phyloP scores from a whole-genome alignment of 2,888 invertebrate genomes.

The Ichneumoninae sp. region DNA sequence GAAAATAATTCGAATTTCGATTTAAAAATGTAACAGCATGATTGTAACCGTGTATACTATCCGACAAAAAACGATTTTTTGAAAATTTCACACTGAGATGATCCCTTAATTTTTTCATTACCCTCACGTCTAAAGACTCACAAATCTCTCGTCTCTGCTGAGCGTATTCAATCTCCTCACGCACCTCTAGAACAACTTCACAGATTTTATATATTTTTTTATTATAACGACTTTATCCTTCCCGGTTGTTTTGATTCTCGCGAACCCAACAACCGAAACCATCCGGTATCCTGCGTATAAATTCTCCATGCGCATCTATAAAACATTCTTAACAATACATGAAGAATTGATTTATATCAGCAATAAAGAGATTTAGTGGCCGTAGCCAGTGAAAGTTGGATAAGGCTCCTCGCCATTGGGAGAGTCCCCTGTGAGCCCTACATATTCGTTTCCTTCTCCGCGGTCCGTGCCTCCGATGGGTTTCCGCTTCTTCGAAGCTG shows the following conservation, averaged over 20 bases:
- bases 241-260: background rate
- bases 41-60: no score
- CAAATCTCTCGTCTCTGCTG: no score
- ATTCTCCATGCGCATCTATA: constrained; percentile 15
- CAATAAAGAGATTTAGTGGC: constrained; percentile 60
- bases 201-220: background rate
- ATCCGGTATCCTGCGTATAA: background rate
- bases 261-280: background rate
- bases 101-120: background rate
- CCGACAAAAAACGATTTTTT: no score
- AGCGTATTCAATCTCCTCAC: background rate
- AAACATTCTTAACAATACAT: constrained; percentile 28
- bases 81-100: no score
- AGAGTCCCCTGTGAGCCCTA: constrained; percentile 58
- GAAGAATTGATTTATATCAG: constrained; percentile 55
- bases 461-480: constrained; percentile 19
- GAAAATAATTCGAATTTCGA: no score
- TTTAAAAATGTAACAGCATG: no score
- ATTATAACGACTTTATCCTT: background rate
- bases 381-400: constrained; percentile 5
- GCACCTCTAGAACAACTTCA: background rate
- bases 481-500: constrained; percentile 19
- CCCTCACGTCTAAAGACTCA: background rate
- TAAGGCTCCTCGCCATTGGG: constrained; percentile 35
- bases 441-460: constrained; percentile 47